Base-by-base conservation (phyloP, 2,888 invertebrate species). In the Trichacis sp. region DNA sequence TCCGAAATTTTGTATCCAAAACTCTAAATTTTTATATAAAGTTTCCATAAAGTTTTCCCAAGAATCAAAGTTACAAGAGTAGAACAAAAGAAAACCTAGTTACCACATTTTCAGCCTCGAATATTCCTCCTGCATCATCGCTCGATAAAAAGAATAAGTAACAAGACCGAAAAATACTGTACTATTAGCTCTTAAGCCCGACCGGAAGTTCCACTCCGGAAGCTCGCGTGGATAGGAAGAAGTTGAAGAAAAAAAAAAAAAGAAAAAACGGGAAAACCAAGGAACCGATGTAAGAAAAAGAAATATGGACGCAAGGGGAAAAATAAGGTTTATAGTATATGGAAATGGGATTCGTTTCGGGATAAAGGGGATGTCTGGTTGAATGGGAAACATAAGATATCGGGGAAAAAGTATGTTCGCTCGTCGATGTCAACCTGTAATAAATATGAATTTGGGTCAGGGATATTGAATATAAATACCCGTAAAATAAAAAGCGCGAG, bases 171-270 rank as follows among this genome's bases (percentile, higher is more conserved):
- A 24, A 24, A 24, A 24, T 66, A 67, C 71, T 58, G 64, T 71
- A 77, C 78, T 77, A 79, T 78, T 77, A 78, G 77, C 77, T 77
- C 74, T 79, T 73, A 77, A 77, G 75, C 72, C 76, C 74, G 76
- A 74, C 77, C 75, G 78, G 75, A 78, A 79, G 77, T 78, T 78
- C 72, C 69, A 73, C 68, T 64, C 70, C 75, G 77, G 78, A 78
- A 74, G 62, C 53, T 54, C 52, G 49, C 45, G 29, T 24, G 4
- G 20, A 17, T 30, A 24, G 9, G 29, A 36, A 46, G 42, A 2
- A 19, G 46, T 14, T 12, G 40, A 58, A 12, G 51, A 40, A 29
- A 33, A 18, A 52, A 42, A 15, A 24, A 42, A 29, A 45, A 51
- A 36, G 36, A 19, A 52, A 33, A 18, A 40, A 58, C 18, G 46